Percentiles rank a stretch among this genome's conserved stretches.
Conservation (phyloP, 2,888 invertebrate species). For the Trichacis sp. region DNA sequence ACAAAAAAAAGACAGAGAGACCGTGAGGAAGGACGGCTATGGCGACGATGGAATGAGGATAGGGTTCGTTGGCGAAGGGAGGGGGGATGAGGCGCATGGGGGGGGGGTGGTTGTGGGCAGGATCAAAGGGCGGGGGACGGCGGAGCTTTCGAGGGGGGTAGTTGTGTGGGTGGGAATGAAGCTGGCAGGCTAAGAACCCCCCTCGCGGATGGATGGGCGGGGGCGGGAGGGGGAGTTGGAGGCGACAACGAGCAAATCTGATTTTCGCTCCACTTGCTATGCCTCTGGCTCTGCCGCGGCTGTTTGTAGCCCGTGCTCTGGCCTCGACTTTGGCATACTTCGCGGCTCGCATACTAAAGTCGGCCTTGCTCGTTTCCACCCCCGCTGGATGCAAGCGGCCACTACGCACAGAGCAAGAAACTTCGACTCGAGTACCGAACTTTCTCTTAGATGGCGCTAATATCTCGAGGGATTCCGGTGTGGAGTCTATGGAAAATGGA, state of each 20-base stretch:
- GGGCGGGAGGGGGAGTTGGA: slow-evolving; percentile 45
- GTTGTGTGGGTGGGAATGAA: slow-evolving; percentile 34
- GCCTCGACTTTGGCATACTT: slow-evolving; percentile 62
- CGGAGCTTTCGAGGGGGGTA: slow-evolving; percentile 56
- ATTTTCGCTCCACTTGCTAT: slow-evolving; percentile 66
- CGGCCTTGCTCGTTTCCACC: slow-evolving; percentile 34
- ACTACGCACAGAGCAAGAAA: neutral
- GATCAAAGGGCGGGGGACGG: slow-evolving; percentile 67
- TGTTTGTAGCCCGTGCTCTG: slow-evolving; percentile 43
- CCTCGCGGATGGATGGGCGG: slow-evolving; percentile 30
- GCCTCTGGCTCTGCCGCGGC: slow-evolving; percentile 48
- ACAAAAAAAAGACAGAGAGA: neutral
- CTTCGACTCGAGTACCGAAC: slow-evolving; percentile 19
- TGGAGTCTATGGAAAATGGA: slow-evolving; percentile 5
- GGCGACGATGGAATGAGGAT: slow-evolving; percentile 15
- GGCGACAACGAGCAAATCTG: slow-evolving; percentile 68
- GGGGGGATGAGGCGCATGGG: slow-evolving; percentile 12
- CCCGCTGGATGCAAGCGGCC: neutral
- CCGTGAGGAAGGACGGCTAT: slow-evolving; percentile 20
- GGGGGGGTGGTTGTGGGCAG: slow-evolving; percentile 62
- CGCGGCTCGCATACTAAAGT: slow-evolving; percentile 52
- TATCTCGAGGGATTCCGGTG: slow-evolving; percentile 22
- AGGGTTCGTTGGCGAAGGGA: neutral
- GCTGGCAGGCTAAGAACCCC: slow-evolving; percentile 34
- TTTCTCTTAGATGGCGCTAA: slow-evolving; percentile 22